These are phyloP conservation scores for Piliocolobus tephrosceles DNA, from an alignment of 2,113 vertebrate genomes.

Conservation along the genomic window DNA sequence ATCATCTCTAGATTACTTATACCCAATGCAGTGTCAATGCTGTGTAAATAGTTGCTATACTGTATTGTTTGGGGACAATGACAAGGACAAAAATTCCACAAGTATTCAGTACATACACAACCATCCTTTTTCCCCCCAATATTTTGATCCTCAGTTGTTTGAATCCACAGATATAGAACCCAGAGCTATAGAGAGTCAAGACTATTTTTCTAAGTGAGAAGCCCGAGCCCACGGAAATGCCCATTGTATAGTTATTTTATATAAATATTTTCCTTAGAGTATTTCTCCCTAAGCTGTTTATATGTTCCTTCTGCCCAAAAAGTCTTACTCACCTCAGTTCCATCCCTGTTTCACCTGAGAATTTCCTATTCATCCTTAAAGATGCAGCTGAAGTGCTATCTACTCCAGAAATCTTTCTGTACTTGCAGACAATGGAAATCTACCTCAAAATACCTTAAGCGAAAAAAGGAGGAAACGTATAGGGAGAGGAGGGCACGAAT, in stretches of 20 bases:
- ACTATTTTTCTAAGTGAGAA: constrained; percentile 5
- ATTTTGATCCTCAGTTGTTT: neutral
- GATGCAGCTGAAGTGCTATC: neutral
- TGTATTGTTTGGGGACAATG: neutral
- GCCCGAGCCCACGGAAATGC: neutral
- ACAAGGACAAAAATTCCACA: neutral
- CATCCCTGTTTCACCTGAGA: neutral
- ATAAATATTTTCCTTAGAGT: neutral
- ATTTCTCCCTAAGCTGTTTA: neutral
- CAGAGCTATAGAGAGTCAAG: neutral
- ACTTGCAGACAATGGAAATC: neutral
- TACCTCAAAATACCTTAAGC: neutral
- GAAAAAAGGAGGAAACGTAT: too few species aligned
- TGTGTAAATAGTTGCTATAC: neutral
- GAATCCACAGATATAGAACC: neutral
- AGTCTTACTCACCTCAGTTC: neutral
- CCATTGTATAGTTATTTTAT: neutral
- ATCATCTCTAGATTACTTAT: neutral
- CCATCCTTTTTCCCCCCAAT: neutral
- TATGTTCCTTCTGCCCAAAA: neutral
- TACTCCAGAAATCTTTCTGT: neutral
- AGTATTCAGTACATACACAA: neutral
- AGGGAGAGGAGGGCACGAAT: accelerated
- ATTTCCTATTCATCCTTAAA: neutral
- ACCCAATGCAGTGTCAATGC: neutral